Evolutionary conservation across 2,888 invertebrate genomes (phyloP).

Genomic region (Calliopum simillimum): DNA sequence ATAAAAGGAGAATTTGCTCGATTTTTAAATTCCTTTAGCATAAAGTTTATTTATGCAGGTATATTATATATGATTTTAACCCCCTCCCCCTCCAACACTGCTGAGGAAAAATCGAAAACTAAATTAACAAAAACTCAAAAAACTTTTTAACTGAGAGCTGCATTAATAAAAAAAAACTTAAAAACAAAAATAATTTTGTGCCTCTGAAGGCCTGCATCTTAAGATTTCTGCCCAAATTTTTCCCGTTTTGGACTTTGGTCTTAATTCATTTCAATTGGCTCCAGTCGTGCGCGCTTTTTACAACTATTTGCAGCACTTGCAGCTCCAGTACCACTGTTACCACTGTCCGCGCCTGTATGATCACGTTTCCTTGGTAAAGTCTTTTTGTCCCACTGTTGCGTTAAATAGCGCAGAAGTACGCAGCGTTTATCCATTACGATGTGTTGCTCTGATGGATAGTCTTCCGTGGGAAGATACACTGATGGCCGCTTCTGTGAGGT

Average conservation of each 20-base stretch:
- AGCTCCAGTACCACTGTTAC: slow-evolving; percentile 44
- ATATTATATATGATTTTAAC: slow-evolving; percentile 36
- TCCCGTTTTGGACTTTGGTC: slow-evolving; percentile 27
- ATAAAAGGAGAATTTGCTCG: slow-evolving; percentile 34
- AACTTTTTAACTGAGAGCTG: slow-evolving; percentile 16
- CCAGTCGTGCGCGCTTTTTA: slow-evolving; percentile 64
- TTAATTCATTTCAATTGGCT: slow-evolving; percentile 59
- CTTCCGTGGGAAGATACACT: slow-evolving; percentile 92
- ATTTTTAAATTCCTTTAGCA: slow-evolving; percentile 36
- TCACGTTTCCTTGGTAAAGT: slow-evolving; percentile 66
- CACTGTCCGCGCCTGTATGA: slow-evolving; percentile 49
- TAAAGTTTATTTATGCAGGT: slow-evolving; percentile 40
- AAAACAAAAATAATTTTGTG: background rate
- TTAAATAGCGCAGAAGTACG: slow-evolving; percentile 91
- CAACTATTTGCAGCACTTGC: slow-evolving; percentile 52
- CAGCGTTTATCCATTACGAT: slow-evolving; percentile 97
- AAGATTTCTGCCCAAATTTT: background rate
- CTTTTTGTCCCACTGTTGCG: slow-evolving; percentile 97
- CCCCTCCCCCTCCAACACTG: slow-evolving; percentile 24
- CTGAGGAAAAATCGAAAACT: slow-evolving; percentile 16
- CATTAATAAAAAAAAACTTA: background rate
- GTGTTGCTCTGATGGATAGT: slow-evolving; percentile 94
- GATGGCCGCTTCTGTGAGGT: slow-evolving; percentile 88
- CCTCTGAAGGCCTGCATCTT: background rate
- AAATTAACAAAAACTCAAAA: slow-evolving; percentile 14